phyloP scores from a whole-genome alignment of 2,888 invertebrate species.

The Pharmacophagus antenor region DNA sequence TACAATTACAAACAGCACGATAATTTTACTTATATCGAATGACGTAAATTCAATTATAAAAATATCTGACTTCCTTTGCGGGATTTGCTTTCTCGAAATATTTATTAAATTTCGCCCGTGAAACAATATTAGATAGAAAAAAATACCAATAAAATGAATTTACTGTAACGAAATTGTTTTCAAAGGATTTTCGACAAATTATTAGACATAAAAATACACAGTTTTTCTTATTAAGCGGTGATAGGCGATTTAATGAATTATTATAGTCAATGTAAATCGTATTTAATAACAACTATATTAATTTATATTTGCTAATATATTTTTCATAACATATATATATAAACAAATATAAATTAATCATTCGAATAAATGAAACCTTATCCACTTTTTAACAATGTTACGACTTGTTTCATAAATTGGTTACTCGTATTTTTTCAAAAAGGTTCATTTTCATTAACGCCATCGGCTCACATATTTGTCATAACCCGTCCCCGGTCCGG shows the following conservation, averaged over 20 bases:
- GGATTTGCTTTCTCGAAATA: background rate
- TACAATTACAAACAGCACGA: slow-evolving; percentile 27
- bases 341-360: background rate
- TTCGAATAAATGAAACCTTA: slow-evolving; percentile 37
- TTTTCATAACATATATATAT: background rate
- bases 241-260: no score
- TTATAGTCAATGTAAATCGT: no score
- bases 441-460: slow-evolving; percentile 78
- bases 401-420: slow-evolving; percentile 45
- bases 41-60: slow-evolving; percentile 1
- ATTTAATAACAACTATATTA: no score
- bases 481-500: slow-evolving; percentile 66
- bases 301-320: no score
- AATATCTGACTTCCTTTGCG: background rate
- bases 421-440: slow-evolving; percentile 54
- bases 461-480: slow-evolving; percentile 80
- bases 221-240: no score
- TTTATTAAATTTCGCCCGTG: no score
- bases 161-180: no score
- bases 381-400: slow-evolving; percentile 45
- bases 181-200: no score
- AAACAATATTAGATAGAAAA: no score
- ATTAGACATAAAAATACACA: no score
- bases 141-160: background rate
- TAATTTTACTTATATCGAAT: slow-evolving; percentile 31